phyloP scores from a whole-genome alignment of 2,113 vertebrate genomes.

The Puffinus mauretanicus region DNA sequence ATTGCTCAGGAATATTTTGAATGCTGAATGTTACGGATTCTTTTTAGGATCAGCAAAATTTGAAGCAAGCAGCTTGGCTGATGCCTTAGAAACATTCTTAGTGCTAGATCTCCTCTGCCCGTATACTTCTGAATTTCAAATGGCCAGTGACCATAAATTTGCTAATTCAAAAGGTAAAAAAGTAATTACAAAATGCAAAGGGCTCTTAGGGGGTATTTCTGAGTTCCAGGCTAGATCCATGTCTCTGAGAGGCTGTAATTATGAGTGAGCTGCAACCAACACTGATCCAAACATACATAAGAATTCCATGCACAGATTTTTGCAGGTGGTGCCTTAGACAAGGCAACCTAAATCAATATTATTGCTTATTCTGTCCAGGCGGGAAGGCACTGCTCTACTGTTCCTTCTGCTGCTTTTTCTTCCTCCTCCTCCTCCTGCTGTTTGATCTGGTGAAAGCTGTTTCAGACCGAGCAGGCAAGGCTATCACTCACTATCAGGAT shows the following conservation, averaged over 20 bases:
- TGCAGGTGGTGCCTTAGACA: conserved; percentile 59
- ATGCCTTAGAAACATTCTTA: background rate
- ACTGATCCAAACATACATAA: conserved; percentile 37
- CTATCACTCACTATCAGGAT: conserved; percentile 67
- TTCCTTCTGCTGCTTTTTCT: conserved; percentile 29
- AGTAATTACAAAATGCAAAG: background rate
- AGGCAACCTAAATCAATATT: conserved; percentile 54
- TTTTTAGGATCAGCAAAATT: background rate
- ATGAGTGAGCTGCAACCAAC: conserved; percentile 32
- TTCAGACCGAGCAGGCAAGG: conserved; percentile 38
- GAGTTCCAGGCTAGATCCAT: background rate
- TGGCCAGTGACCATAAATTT: background rate
- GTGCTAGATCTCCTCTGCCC: background rate
- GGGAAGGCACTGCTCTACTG: background rate
- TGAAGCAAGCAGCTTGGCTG: background rate
- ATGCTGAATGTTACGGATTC: background rate
- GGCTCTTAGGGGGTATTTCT: background rate
- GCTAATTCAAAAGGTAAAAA: background rate
- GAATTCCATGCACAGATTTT: conserved; percentile 55
- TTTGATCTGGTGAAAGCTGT: conserved; percentile 66
- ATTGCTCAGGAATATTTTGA: background rate
- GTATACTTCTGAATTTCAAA: background rate
- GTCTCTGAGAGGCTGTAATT: conserved; percentile 43
- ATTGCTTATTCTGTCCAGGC: conserved; percentile 26
- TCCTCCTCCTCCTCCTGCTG: background rate